phyloP scores from a whole-genome alignment of 2,113 vertebrate species.

The Mugil cephalus region DNA sequence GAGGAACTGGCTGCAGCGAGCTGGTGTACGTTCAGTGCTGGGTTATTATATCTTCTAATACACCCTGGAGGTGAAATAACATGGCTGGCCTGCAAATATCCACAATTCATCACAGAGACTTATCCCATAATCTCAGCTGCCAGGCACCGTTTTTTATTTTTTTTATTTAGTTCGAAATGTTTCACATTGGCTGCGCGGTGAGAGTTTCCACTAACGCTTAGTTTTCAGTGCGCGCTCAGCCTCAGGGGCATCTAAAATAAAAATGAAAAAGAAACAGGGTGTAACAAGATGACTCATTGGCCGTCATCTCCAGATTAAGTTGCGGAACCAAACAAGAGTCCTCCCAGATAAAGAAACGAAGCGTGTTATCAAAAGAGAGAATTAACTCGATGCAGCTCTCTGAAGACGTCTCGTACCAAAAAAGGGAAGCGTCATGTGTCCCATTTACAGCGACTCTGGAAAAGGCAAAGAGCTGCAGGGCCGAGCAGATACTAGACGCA shows the following conservation, averaged over 20 bases:
- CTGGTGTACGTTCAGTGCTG: neutral
- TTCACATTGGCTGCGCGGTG: slow-evolving; percentile 35
- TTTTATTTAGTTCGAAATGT: slow-evolving; percentile 30
- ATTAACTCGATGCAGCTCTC: neutral
- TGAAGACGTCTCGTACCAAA: slow-evolving; percentile 1
- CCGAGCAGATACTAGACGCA: no score
- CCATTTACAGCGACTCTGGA: neutral
- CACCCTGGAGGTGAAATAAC: slow-evolving; percentile 24
- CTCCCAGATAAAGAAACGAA: slow-evolving; percentile 9
- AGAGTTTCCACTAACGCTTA: slow-evolving; percentile 54
- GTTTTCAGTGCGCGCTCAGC: slow-evolving; percentile 57
- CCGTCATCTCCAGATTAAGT: slow-evolving; percentile 31
- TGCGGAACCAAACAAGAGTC: slow-evolving; percentile 18
- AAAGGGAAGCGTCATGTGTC: neutral
- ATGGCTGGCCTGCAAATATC: slow-evolving; percentile 26
- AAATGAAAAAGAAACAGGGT: slow-evolving; percentile 7
- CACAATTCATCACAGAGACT: slow-evolving; percentile 14
- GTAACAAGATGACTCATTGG: slow-evolving; percentile 59
- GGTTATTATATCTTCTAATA: slow-evolving; percentile 21
- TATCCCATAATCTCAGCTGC: neutral
- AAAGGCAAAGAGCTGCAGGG: neutral
- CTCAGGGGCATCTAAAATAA: slow-evolving; percentile 48
- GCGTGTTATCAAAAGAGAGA: slow-evolving; percentile 8
- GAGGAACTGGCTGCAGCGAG: slow-evolving; percentile 13
- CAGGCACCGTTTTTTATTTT: neutral